A percentile compares a stretch with the other conserved stretches of the same genome.
Conservation (phyloP, 2,888 invertebrate species). For the Allacma fusca region DNA sequence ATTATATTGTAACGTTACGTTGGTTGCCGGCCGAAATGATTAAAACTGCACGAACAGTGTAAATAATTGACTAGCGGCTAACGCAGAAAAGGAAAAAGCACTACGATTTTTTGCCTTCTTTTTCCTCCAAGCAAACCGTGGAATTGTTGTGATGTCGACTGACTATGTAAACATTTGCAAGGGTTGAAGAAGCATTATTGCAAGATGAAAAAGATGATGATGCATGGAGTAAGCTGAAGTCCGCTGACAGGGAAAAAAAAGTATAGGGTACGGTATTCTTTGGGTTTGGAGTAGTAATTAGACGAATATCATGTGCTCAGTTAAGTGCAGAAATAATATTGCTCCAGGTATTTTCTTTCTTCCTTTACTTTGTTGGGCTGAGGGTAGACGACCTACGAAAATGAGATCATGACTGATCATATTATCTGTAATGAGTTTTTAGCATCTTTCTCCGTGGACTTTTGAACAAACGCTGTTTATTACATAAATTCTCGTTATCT, state of each 20-base stretch:
- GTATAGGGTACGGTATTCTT: slow-evolving; percentile 28
- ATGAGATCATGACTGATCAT: slow-evolving; percentile 45
- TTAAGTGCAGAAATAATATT: slow-evolving; percentile 45
- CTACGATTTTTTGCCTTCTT: neutral
- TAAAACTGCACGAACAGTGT: slow-evolving; percentile 21
- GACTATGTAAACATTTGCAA: slow-evolving; percentile 37
- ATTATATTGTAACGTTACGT: slow-evolving; percentile 4
- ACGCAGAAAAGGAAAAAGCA: slow-evolving; percentile 2
- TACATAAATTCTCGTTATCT: slow-evolving; percentile 28
- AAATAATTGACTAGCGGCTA: slow-evolving; percentile 22
- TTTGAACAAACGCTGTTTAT: slow-evolving; percentile 40
- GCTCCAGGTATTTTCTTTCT: slow-evolving; percentile 40
- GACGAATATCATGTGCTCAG: slow-evolving; percentile 40
- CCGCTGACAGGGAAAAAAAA: slow-evolving; percentile 5
- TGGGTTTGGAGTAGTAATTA: slow-evolving; percentile 40
- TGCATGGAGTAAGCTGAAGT: slow-evolving; percentile 23
- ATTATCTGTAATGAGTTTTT: slow-evolving; percentile 36
- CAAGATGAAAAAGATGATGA: slow-evolving; percentile 16
- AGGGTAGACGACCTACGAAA: slow-evolving; percentile 48
- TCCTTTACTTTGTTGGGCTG: slow-evolving; percentile 35
- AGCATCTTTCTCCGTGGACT: slow-evolving; percentile 23
- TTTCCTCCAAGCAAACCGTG: slow-evolving; percentile 13
- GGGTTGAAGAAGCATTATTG: slow-evolving; percentile 29
- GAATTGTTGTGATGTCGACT: slow-evolving; percentile 8
- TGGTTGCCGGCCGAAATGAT: slow-evolving; percentile 6